Conservation (phyloP, 2,113 vertebrate genomes). For the Pipa parva region DNA sequence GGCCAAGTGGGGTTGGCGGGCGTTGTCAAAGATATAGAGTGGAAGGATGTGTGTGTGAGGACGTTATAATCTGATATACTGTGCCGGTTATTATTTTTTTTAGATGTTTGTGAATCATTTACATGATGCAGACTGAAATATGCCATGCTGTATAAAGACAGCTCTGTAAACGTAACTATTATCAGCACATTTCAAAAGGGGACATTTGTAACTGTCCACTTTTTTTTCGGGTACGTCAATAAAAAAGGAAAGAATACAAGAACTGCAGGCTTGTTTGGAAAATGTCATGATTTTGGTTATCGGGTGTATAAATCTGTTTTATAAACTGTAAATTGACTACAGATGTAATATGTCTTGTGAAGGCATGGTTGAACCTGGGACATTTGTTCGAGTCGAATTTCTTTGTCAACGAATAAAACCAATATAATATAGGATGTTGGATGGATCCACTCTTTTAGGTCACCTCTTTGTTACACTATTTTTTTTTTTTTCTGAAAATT, state of each 20-base stretch:
- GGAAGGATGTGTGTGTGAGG: conserved; percentile 30
- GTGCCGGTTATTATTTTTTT: conserved; percentile 16
- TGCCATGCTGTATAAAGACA: conserved; percentile 37
- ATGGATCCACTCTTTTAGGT: conserved; percentile 24
- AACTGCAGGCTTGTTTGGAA: conserved; percentile 27
- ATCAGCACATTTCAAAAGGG: conserved; percentile 29
- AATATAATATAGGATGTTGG: neutral
- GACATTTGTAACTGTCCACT: conserved; percentile 20
- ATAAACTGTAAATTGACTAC: conserved; percentile 32
- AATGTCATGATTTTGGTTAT: conserved; percentile 30
- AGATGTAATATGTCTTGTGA: conserved; percentile 33
- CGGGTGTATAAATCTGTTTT: conserved; percentile 33
- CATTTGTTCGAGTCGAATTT: conserved; percentile 26
- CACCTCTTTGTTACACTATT: conserved; percentile 17
- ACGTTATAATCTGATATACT: conserved; percentile 11
- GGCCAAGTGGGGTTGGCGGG: conserved; percentile 21
- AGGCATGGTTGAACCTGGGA: conserved; percentile 27
- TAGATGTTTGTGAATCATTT: conserved; percentile 34
- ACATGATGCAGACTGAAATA: conserved; percentile 23
- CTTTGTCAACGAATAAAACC: conserved; percentile 35
- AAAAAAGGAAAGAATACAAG: conserved; percentile 16
- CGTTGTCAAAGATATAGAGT: conserved; percentile 34
- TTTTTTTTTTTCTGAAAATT: conserved; percentile 4
- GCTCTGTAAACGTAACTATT: conserved; percentile 16
- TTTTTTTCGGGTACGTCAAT: conserved; percentile 31